phyloP scores from a whole-genome alignment of 2,113 vertebrate genomes.

The Dasypus novemcinctus region DNA sequence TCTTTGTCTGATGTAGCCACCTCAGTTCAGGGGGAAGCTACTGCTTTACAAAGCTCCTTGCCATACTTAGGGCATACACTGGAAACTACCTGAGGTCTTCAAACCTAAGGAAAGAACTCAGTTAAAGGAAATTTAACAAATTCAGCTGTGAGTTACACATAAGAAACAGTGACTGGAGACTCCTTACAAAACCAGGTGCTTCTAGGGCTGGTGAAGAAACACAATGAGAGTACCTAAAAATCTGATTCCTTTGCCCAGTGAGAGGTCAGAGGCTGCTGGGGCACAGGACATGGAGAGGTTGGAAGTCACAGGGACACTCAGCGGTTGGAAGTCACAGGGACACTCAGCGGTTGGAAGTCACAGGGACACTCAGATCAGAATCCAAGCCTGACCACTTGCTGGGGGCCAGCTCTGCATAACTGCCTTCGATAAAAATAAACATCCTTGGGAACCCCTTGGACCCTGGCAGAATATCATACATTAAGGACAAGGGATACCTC shows the following conservation, averaged over 20 bases:
- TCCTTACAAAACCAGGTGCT: background rate
- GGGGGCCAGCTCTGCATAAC: background rate
- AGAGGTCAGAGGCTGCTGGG: background rate
- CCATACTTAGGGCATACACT: background rate
- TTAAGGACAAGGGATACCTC: accelerated
- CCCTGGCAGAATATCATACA: background rate
- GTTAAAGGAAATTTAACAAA: background rate
- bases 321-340: too few relatives aligned
- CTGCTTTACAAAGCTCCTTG: too few relatives aligned
- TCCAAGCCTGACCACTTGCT: accelerated
- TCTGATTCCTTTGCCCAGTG: background rate
- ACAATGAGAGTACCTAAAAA: background rate
- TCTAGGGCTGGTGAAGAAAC: background rate
- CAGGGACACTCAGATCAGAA: background rate
- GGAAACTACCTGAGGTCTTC: background rate
- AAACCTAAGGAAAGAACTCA: background rate
- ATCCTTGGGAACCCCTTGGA: background rate
- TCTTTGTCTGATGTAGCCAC: too few relatives aligned
- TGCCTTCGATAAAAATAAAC: background rate
- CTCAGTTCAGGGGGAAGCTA: too few relatives aligned
- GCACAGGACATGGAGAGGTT: too few relatives aligned
- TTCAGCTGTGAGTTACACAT: background rate
- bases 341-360: too few relatives aligned
- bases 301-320: accelerated
- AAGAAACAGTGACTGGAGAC: background rate